Evolutionary conservation across 2,888 invertebrate species (phyloP), one percentile per base, ranked within the genome.

Genomic region (Troides aeacus): DNA sequence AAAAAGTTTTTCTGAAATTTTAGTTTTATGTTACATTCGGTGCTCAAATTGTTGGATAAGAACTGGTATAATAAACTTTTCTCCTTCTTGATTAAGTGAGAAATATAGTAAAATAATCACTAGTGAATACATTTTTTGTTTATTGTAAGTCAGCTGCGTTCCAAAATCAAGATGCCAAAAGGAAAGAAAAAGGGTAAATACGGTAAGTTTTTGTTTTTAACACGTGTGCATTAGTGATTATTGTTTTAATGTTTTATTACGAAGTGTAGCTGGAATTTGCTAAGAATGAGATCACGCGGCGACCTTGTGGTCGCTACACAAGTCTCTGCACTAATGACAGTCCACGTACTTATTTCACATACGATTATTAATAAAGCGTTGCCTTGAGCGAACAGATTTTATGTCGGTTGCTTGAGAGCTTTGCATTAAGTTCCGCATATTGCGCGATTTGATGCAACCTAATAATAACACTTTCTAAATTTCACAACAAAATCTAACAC

Each of bases 181-280:
- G 95, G 95, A 89, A 94, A 95, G 93, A 94, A 94, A 92, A 95
- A 94, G 94, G 94, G 94, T 93, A 95, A 95, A 93, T 94, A 93
- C 91, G 95, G 95, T 95, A 82, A 93, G 94, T 85, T 53, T 72
- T 72, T 57, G 21, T 46, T 21, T 69, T 58, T 36, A 58, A 61
- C 21, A 1, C 23, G 39, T 63, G 36, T 36, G 24, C n/a, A 17
- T 64, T 46, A 6, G 39, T 62, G 17, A 42, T 62, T 36, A 61
- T 66, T 62, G 57, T 56, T 18, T 62, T 53, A 53, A 53, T 53
- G 62, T 58, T 70, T 63, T 74, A 30, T 53, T 39, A 46, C 36
- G 21, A 39, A 17, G n/a, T 42, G 36, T 60, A 75, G 75, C 77
- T 81, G 78, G 78, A 84, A 83, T 87, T 82, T 81, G 82, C 83